Evolutionary conservation across 1,140 invertebrate species (phyloP).

Genomic region (Dendrolimus kikuchii): DNA sequence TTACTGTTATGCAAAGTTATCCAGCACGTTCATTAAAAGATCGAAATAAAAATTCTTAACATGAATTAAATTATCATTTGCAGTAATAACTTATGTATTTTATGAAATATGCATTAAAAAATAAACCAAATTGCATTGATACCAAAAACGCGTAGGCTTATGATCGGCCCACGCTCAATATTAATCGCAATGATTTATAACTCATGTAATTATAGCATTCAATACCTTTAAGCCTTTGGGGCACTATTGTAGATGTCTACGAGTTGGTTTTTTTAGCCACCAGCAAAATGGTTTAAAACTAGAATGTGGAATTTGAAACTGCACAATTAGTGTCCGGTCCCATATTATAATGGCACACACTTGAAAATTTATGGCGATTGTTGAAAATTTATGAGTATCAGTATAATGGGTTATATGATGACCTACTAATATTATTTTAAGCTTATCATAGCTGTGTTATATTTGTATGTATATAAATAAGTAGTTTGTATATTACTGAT

Average conservation of each 20-base stretch:
- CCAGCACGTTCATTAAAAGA: too few relatives aligned
- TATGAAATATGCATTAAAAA: conserved; percentile 1
- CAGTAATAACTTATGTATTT: too few relatives aligned
- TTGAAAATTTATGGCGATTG: conserved; percentile 43
- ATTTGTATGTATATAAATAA: too few relatives aligned
- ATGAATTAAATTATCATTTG: too few relatives aligned
- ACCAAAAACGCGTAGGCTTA: conserved; percentile 4
- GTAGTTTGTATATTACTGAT: too few relatives aligned
- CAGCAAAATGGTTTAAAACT: conserved; percentile 14
- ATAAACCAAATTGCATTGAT: conserved; percentile 4
- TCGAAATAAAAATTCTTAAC: too few relatives aligned
- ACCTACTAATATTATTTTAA: too few relatives aligned
- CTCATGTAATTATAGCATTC: conserved; percentile 25
- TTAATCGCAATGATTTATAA: conserved; percentile 16
- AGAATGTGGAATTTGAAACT: conserved; percentile 33
- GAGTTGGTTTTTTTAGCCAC: conserved; percentile 9
- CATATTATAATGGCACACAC: conserved; percentile 31
- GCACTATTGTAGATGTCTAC: conserved; percentile 11
- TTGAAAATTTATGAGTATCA: conserved; percentile 27
- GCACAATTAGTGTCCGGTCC: conserved; percentile 41
- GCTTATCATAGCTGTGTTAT: too few relatives aligned
- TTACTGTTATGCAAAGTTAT: too few relatives aligned
- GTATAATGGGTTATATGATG: too few relatives aligned
- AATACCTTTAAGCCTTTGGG: conserved; percentile 19
- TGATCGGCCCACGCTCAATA: conserved; percentile 16